Base-by-base conservation (phyloP, 2,797 vertebrate species). In the Silurus aristotelis region DNA sequence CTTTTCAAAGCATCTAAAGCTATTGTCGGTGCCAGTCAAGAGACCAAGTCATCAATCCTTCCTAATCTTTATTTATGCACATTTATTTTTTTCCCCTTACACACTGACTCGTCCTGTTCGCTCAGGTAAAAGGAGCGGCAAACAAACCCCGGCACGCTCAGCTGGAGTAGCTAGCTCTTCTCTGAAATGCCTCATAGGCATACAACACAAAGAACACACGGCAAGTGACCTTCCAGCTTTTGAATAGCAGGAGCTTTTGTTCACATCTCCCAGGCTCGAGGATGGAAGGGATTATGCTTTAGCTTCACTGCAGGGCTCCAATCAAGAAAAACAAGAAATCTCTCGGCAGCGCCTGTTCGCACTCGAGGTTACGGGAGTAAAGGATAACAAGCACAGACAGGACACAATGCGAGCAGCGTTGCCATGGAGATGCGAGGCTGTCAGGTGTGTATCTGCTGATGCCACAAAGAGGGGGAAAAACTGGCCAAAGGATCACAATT, bases 351-450 rank as follows among this genome's bases (percentile, higher is more conserved):
- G 84, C 14, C 55, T 71, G 55, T 78, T 52, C 77, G 58, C 22
- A 15, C 63, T 80, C 56, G 84, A 25, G 52, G 77, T 66, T 6
- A 58, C 66, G 63, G 61, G 73, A 63, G 82, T 58, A 56, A 84
- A 88, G 87, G 86, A 85, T 72, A 88, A 80, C 89, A 82, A 79
- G 84, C 68, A 48, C 61, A 84, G 73, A 73, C 85, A 77, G 83
- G 82, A 86, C 64, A 80, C 80, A 85, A 68, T 61, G 48, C 58
- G 83, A 79, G 8, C 60, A 19, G 80, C 4, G 89, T 95, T 93
- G 87, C 92, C 90, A 93, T 93, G 90, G 93, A 77, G 89, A 94
- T 90, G 91, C 88, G 66, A 63, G 64, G 48, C 91, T 89, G 87
- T 90, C 92, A 89, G 89, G 72, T 89, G 84, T 79, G 83, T 58